Evolutionary conservation across 2,888 invertebrate species (phyloP).

Genomic region (Drosophila quinaria): DNA sequence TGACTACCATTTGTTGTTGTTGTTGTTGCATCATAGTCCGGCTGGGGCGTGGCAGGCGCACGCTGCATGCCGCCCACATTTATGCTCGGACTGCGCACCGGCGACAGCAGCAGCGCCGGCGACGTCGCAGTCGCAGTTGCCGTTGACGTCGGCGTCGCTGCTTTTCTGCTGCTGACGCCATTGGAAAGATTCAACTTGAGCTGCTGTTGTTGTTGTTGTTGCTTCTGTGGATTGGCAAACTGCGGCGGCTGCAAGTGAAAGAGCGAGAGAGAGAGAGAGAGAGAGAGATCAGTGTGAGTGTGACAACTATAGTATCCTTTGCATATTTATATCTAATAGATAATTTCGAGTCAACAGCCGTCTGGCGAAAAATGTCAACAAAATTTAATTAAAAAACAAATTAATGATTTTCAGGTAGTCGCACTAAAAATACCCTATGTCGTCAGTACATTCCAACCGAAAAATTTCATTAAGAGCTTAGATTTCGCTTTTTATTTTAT

Average conservation of each 20-base stretch:
- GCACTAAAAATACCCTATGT: not conserved
- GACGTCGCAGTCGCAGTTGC: not conserved
- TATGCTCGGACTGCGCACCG: slow-evolving; percentile 61
- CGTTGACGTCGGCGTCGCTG: slow-evolving; percentile 15
- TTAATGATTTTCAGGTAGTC: not conserved
- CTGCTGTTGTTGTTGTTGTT: slow-evolving; percentile 47
- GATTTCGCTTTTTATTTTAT: too few species aligned
- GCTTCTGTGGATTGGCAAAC: slow-evolving; percentile 79
- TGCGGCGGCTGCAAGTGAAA: slow-evolving; percentile 79
- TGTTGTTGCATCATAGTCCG: slow-evolving; percentile 74
- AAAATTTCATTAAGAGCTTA: too few species aligned
- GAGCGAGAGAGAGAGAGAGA: not conserved
- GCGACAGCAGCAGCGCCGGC: slow-evolving; percentile 42
- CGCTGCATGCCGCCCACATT: slow-evolving; percentile 56
- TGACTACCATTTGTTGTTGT: slow-evolving; percentile 29
- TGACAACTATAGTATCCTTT: not conserved
- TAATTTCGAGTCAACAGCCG: slow-evolving; percentile 15
- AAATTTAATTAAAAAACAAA: not conserved
- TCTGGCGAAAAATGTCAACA: slow-evolving; percentile 12
- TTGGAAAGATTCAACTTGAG: slow-evolving; percentile 43
- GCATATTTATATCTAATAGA: not conserved
- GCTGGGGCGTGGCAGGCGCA: slow-evolving; percentile 78
- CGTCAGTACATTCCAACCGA: too few species aligned
- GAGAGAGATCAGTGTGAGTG: not conserved
- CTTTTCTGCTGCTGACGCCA: slow-evolving; percentile 29